A percentile compares a stretch with the other conserved stretches of the same genome.
These are phyloP conservation scores for Mugil cephalus DNA, from an alignment of 2,113 vertebrate species.

Conservation along the genomic window DNA sequence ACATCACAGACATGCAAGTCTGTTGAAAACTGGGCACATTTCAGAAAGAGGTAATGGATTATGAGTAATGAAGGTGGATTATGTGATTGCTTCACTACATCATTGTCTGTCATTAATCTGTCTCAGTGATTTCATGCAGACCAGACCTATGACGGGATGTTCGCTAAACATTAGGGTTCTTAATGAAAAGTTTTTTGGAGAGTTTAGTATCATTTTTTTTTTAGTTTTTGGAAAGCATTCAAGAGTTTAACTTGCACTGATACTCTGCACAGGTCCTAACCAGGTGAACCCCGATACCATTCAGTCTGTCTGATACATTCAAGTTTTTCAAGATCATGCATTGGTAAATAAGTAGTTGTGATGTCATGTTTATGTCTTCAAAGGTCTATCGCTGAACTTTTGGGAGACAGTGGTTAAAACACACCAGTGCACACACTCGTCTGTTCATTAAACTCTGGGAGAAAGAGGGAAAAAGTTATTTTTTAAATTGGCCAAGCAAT, in stretches of 20 bases:
- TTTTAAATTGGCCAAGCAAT: neutral
- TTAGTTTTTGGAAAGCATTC: neutral
- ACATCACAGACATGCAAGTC: too few species aligned
- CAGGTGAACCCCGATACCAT: conserved; percentile 72
- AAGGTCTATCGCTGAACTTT: conserved; percentile 18
- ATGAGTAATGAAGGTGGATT: neutral
- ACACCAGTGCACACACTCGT: conserved; percentile 1
- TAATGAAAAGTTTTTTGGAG: neutral
- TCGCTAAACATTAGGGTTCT: neutral
- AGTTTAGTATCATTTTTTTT: neutral
- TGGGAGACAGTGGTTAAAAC: neutral
- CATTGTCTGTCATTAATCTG: neutral
- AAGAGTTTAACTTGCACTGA: conserved; percentile 3
- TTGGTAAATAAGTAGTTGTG: neutral
- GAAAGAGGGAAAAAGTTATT: conserved; percentile 2
- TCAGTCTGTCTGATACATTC: conserved; percentile 35
- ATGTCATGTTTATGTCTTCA: neutral
- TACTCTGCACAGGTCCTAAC: conserved; percentile 69
- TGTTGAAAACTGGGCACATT: neutral
- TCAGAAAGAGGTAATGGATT: neutral
- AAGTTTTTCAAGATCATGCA: neutral
- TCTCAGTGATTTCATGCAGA: neutral
- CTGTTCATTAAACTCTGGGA: neutral
- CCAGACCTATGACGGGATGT: neutral
- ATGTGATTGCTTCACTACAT: neutral